These are phyloP conservation scores for Promerops cafer DNA, from an alignment of 2,113 vertebrate genomes.

Conservation along the genomic window DNA sequence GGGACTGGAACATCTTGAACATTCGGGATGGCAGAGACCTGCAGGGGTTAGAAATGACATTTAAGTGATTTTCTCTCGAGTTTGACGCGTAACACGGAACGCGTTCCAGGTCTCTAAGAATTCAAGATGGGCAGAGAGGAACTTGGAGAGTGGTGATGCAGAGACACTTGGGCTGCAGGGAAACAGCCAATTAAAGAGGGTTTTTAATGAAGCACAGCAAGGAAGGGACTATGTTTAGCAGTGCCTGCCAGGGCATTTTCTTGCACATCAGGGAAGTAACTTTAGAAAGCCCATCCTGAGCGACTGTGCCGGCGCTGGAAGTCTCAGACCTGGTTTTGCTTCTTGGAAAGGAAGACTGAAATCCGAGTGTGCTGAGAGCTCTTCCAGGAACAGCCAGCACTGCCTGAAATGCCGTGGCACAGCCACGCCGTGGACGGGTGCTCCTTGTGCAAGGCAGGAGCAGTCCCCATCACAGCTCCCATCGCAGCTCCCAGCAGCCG, in stretches of 20 bases:
- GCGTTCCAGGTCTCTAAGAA: background rate
- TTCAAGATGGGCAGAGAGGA: background rate
- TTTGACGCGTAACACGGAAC: background rate
- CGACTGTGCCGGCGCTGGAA: fast-evolving
- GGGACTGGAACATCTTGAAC: background rate
- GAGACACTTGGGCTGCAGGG: background rate
- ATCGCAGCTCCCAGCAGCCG: background rate
- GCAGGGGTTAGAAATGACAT: constrained; percentile 15
- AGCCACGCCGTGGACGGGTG: background rate
- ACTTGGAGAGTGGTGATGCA: background rate
- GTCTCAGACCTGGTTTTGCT: background rate
- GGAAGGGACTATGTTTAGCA: background rate
- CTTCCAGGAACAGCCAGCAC: background rate
- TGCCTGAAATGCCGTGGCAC: background rate
- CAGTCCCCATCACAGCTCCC: background rate
- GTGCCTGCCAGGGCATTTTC: background rate
- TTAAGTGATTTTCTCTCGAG: background rate
- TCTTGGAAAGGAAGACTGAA: background rate
- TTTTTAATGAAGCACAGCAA: background rate
- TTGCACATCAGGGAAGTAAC: background rate
- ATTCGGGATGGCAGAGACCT: background rate
- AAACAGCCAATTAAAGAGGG: background rate
- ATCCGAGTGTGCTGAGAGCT: background rate
- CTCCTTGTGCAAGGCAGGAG: background rate
- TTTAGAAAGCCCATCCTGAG: background rate